These are phyloP conservation scores for Calyptommatus sinebrachiatus DNA, from an alignment of 2,113 vertebrate genomes.

Conservation along the genomic window DNA sequence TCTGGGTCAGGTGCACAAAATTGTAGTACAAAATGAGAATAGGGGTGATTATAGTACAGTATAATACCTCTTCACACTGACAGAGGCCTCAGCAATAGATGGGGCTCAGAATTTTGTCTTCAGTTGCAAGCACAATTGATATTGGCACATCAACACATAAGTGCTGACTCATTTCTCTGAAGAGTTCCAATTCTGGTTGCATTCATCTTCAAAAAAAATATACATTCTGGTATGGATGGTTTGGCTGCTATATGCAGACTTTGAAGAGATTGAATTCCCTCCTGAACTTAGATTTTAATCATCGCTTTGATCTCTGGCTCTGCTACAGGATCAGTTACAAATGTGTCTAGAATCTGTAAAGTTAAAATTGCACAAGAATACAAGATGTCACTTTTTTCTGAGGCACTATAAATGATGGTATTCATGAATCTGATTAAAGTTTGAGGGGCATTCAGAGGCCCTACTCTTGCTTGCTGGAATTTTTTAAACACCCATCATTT, in stretches of 20 bases:
- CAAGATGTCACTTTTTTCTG: conserved; percentile 26
- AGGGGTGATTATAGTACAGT: conserved; percentile 3
- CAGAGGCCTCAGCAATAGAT: conserved; percentile 22
- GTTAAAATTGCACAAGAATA: conserved; percentile 50
- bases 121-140: conserved; percentile 43
- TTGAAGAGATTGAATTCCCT: conserved; percentile 65
- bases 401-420: conserved; percentile 38
- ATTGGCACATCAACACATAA: conserved; percentile 40
- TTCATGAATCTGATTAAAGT: conserved; percentile 48
- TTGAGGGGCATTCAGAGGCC: not conserved
- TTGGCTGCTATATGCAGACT: conserved; percentile 56
- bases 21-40: not conserved
- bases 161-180: conserved; percentile 38
- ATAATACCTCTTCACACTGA: conserved; percentile 22
- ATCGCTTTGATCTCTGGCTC: conserved; percentile 61
- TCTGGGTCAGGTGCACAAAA: conserved; percentile 16
- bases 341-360: conserved; percentile 55
- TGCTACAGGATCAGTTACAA: conserved; percentile 59
- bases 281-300: conserved; percentile 65
- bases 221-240: conserved; percentile 47
- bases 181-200: conserved; percentile 40
- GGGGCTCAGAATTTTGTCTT: conserved; percentile 42
- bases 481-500: conserved; percentile 15
- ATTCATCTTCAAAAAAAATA: conserved; percentile 46
- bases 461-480: conserved; percentile 10